Percentiles rank a stretch among this genome's conserved stretches.
Conservation (phyloP, 2,888 invertebrate genomes). For the Mesoligia furuncula region DNA sequence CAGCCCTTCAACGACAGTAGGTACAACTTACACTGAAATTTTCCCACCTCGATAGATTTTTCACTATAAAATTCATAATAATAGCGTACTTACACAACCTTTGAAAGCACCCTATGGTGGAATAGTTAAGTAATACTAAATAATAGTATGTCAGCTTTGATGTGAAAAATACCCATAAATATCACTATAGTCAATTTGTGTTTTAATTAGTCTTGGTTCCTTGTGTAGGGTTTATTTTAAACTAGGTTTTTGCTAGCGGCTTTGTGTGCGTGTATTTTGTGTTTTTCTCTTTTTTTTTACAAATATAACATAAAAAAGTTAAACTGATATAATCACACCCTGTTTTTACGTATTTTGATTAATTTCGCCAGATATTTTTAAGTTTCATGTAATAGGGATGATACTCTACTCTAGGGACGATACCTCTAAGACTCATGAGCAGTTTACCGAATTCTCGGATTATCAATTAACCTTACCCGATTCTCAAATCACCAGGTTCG, state of each 20-base stretch:
- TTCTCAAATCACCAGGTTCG: no score
- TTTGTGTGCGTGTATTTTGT: not conserved
- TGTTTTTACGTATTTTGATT: not conserved
- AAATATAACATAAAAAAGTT: not conserved
- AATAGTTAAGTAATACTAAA: conserved; percentile 44
- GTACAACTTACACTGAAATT: not conserved
- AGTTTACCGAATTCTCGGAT: no score
- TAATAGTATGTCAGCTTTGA: conserved; percentile 38
- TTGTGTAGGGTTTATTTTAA: not conserved
- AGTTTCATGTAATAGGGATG: not conserved
- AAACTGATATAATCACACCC: not conserved
- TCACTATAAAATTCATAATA: conserved; percentile 56
- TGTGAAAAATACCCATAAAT: conserved; percentile 28
- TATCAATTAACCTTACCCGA: no score
- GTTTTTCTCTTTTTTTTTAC: not conserved
- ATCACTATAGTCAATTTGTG: not conserved
- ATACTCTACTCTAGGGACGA: no score
- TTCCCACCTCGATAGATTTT: conserved; percentile 38
- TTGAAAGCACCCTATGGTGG: conserved; percentile 52
- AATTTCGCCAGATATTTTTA: not conserved
- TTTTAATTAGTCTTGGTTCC: not conserved
- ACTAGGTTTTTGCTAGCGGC: no score
- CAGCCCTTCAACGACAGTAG: conserved; percentile 5
- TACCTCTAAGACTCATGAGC: no score
- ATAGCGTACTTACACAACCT: conserved; percentile 64